A percentile compares a stretch with the other conserved stretches of the same genome.
Evolutionary conservation across 2,113 vertebrate genomes (phyloP).

Genomic region (Neolamprologus ventralis): DNA sequence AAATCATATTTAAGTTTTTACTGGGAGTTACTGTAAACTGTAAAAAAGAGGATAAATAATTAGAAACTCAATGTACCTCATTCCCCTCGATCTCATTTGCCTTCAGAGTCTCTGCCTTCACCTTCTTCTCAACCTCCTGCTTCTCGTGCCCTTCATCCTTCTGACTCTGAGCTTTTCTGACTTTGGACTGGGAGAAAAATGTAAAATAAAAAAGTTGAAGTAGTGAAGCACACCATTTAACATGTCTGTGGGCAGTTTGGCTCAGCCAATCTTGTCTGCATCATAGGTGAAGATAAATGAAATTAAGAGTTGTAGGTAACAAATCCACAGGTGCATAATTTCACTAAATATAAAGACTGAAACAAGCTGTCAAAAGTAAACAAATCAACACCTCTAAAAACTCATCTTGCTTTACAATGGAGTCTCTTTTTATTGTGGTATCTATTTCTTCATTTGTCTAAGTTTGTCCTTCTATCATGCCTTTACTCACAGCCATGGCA

Average conservation of each 20-base stretch:
- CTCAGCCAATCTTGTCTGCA: not conserved
- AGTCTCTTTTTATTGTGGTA: not conserved
- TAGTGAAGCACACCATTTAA: accelerated
- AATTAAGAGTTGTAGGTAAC: accelerated
- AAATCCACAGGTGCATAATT: accelerated
- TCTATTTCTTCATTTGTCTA: accelerated
- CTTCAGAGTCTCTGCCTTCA: not conserved
- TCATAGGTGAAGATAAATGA: accelerated
- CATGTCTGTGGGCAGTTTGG: not conserved
- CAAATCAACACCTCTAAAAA: not conserved
- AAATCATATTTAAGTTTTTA: not conserved
- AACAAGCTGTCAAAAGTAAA: not conserved
- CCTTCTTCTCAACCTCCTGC: accelerated
- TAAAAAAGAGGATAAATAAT: not conserved
- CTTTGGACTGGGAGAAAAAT: not conserved
- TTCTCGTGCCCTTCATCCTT: not conserved
- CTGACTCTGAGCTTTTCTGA: not conserved
- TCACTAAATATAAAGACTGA: not conserved
- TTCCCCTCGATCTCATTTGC: not conserved
- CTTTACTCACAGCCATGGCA: accelerated
- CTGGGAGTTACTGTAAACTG: not conserved
- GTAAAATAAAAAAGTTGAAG: accelerated
- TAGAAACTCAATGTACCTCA: not conserved
- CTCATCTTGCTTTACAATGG: accelerated
- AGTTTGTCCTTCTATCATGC: accelerated